Evolutionary conservation across 2,888 invertebrate species (phyloP).

Genomic region (Amorpha juglandis): DNA sequence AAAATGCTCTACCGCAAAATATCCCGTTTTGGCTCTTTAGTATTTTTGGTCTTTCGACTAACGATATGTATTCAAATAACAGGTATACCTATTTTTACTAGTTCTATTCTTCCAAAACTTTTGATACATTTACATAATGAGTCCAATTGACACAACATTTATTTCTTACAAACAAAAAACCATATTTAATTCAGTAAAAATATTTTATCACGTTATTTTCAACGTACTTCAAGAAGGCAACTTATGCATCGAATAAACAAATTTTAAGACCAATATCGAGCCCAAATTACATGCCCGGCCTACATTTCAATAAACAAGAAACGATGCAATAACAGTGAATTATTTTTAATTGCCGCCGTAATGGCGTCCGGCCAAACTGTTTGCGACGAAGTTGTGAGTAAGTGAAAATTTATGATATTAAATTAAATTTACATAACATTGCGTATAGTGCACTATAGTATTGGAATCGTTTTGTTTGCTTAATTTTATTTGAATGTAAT

Average conservation of each 20-base stretch:
- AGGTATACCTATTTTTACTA: too few species aligned
- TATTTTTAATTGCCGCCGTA: constrained; percentile 48
- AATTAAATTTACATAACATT: constrained; percentile 47
- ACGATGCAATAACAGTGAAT: constrained; percentile 35
- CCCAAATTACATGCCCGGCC: constrained; percentile 2
- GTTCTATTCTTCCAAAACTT: too few species aligned
- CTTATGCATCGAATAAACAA: background rate
- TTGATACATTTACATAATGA: too few species aligned
- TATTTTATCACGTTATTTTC: background rate
- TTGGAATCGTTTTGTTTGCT: background rate
- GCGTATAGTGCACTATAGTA: constrained; percentile 27
- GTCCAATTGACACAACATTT: too few species aligned
- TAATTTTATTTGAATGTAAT: background rate
- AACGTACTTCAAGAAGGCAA: too few species aligned
- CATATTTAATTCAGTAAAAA: too few species aligned
- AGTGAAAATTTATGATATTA: constrained; percentile 48
- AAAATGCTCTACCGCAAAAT: too few species aligned
- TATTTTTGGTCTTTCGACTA: too few species aligned
- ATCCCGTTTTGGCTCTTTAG: too few species aligned
- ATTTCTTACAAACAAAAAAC: too few species aligned
- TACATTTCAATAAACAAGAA: constrained; percentile 17
- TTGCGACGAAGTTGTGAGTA: constrained; percentile 45
- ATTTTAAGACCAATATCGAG: background rate
- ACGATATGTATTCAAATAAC: too few species aligned
- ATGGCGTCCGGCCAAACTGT: constrained; percentile 48